Evolutionary conservation across 2,113 vertebrate species (phyloP).

Genomic region (Asarcornis scutulata): DNA sequence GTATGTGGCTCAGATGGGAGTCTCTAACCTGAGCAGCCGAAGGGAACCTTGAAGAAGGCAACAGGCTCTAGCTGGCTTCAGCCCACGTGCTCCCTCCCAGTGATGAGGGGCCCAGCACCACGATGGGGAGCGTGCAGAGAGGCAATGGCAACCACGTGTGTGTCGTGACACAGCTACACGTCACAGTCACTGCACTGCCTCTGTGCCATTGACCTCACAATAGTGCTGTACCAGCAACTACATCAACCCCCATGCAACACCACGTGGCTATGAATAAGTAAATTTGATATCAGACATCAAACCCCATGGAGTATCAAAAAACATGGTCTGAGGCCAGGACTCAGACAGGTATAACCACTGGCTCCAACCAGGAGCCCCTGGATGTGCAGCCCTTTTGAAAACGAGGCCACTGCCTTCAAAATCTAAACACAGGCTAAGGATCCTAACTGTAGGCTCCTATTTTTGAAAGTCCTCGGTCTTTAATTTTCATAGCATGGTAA

Average conservation of each 20-base stretch:
- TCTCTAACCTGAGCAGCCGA: not conserved
- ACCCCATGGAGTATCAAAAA: not conserved
- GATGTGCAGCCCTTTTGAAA: not conserved
- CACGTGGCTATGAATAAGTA: not conserved
- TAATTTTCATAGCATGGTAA: slow-evolving; percentile 51
- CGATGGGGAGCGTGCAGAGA: too few species aligned
- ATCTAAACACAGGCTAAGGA: not conserved
- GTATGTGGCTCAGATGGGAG: not conserved
- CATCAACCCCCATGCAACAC: not conserved
- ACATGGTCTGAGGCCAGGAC: not conserved
- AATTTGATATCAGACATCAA: not conserved
- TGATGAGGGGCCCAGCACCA: not conserved
- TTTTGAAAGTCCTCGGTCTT: slow-evolving; percentile 40
- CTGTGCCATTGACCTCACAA: not conserved
- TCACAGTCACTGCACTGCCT: not conserved
- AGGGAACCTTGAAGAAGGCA: not conserved
- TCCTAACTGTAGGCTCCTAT: slow-evolving; percentile 1
- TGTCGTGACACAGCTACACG: not conserved
- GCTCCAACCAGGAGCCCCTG: not conserved
- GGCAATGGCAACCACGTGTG: not conserved
- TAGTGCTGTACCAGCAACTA: not conserved
- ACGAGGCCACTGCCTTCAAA: not conserved
- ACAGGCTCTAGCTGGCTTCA: not conserved
- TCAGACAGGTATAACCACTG: not conserved
- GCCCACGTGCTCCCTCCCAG: not conserved